phyloP scores from a whole-genome alignment of 1,140 invertebrate genomes.

The Diprion similis region DNA sequence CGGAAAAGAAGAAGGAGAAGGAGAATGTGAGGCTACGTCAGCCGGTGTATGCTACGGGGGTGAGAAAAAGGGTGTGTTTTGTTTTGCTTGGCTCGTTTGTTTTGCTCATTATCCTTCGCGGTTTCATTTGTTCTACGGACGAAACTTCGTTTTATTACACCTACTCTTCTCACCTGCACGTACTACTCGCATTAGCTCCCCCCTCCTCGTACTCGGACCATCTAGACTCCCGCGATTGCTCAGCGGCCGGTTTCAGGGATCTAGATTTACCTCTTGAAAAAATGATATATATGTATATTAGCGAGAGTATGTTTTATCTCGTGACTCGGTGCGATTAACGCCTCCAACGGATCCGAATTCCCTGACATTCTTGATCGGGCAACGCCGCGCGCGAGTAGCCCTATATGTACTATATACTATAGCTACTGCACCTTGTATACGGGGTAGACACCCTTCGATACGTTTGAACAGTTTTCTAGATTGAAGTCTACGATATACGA shows the following conservation, averaged over 20 bases:
- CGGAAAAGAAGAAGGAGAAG: not conserved
- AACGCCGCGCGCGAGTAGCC: not conserved
- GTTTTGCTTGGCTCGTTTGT: slow-evolving; percentile 10
- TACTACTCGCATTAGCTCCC: not conserved
- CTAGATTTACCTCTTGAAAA: no score
- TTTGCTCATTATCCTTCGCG: slow-evolving; percentile 17
- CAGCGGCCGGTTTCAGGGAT: no score
- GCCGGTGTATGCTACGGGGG: not conserved
- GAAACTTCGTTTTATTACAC: not conserved
- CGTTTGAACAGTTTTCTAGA: no score
- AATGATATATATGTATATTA: no score
- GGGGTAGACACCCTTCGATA: no score
- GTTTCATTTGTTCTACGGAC: not conserved
- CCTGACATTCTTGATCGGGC: not conserved
- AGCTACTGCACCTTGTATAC: no score
- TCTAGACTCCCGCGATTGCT: no score
- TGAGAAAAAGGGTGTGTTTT: slow-evolving; percentile 14
- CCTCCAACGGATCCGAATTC: not conserved
- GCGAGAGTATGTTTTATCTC: not conserved
- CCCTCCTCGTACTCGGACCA: no score
- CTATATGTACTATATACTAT: no score
- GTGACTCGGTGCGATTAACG: not conserved
- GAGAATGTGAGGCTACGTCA: no score
- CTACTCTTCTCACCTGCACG: not conserved
- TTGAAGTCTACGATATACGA: no score